These are phyloP conservation scores for Serranus cabrilla DNA, from an alignment of 2,797 vertebrate genomes.

Conservation along the genomic window DNA sequence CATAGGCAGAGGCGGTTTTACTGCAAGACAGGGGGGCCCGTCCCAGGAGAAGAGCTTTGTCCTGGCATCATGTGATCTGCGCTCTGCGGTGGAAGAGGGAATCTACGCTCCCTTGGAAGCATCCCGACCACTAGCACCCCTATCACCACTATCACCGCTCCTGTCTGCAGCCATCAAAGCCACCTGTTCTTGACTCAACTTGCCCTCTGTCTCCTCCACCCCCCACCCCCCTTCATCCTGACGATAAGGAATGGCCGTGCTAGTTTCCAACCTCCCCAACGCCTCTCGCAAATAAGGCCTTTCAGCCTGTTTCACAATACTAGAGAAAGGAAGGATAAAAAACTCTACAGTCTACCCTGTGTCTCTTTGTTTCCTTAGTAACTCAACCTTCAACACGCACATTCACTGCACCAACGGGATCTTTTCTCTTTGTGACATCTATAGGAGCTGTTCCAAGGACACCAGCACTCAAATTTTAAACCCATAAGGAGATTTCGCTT, in stretches of 20 bases:
- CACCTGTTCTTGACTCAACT: constrained; percentile 73
- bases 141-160: constrained; percentile 56
- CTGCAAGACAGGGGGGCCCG: constrained; percentile 38
- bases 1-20: constrained; percentile 48
- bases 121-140: constrained; percentile 58
- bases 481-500: constrained; percentile 29
- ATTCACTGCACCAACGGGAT: constrained; percentile 50
- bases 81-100: constrained; percentile 56
- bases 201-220: constrained; percentile 50
- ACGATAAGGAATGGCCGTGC: constrained; percentile 73
- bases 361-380: constrained; percentile 57
- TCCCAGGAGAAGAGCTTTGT: constrained; percentile 52
- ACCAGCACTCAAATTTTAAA: constrained; percentile 21
- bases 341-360: constrained; percentile 12
- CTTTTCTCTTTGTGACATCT: constrained; percentile 53
- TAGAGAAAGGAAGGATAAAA: constrained; percentile 70
- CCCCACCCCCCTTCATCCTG: constrained; percentile 43
- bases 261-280: constrained; percentile 53
- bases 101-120: constrained; percentile 41
- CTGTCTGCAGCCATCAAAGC: constrained; percentile 63
- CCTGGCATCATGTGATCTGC: constrained; percentile 75
- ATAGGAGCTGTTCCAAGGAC: constrained; percentile 36
- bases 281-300: constrained; percentile 77
- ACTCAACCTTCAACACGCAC: constrained; percentile 56
- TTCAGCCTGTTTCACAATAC: constrained; percentile 68